Percentiles rank a stretch among this genome's conserved stretches.
Conservation (phyloP, 2,797 vertebrate species). For the Hephaestus fuliginosus region DNA sequence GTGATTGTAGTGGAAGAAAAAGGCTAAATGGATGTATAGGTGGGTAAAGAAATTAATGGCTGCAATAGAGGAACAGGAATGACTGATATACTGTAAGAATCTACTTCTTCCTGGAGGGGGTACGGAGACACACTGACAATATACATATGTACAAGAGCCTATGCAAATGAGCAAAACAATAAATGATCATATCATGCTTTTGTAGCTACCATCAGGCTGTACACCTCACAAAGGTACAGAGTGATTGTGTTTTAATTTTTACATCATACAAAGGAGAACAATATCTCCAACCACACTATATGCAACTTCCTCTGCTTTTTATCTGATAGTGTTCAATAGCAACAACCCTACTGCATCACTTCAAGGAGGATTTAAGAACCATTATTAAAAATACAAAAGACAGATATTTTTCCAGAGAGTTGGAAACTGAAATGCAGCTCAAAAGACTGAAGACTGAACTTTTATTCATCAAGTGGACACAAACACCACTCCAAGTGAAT, state of each 20-base stretch:
- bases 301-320: not conserved
- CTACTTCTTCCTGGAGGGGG: not conserved
- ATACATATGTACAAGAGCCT: not conserved
- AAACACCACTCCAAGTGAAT: too few species aligned
- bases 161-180: not conserved
- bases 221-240: not conserved
- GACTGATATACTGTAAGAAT: not conserved
- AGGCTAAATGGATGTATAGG: constrained; percentile 1
- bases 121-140: not conserved
- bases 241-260: not conserved
- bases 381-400: not conserved
- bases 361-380: not conserved
- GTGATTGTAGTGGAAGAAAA: constrained; percentile 15
- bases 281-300: not conserved
- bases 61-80: not conserved
- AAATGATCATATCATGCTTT: not conserved
- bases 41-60: not conserved
- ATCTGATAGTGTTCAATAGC: not conserved
- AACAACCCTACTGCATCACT: not conserved
- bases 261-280: not conserved
- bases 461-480: too few species aligned
- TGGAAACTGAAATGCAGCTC: too few species aligned
- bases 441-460: too few species aligned
- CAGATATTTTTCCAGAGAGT: too few species aligned
- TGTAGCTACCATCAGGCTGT: not conserved